These are phyloP conservation scores for Zaprionus obscuricornis DNA, from an alignment of 2,888 invertebrate species.

Conservation along the genomic window DNA sequence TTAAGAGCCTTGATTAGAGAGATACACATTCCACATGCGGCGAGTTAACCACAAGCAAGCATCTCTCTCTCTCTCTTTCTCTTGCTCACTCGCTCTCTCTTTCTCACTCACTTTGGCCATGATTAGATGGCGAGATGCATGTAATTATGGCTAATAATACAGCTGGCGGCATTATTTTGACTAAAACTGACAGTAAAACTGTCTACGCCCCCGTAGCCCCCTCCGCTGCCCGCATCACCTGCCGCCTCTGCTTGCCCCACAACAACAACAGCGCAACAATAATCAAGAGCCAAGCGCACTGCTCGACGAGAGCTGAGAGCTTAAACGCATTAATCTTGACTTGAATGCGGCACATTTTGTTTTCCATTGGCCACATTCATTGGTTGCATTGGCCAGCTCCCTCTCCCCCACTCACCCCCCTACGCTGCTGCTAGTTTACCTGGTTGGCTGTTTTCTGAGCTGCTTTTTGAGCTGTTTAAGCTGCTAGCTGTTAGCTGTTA, in stretches of 20 bases:
- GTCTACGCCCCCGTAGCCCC: conserved; percentile 59
- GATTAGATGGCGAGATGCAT: conserved; percentile 64
- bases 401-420: neutral
- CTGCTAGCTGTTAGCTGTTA: conserved; percentile 16
- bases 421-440: no score
- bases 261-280: conserved; percentile 7
- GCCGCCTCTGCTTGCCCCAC: conserved; percentile 18
- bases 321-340: conserved; percentile 75
- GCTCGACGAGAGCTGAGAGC: conserved; percentile 43
- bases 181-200: conserved; percentile 71
- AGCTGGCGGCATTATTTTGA: conserved; percentile 67
- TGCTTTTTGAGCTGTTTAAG: neutral
- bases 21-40: conserved; percentile 36
- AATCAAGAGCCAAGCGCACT: conserved; percentile 30
- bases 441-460: conserved; percentile 23
- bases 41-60: no score
- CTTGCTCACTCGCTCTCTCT: no score
- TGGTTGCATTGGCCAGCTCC: conserved; percentile 15
- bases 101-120: no score
- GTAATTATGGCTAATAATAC: conserved; percentile 78
- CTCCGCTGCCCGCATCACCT: conserved; percentile 14
- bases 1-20: conserved; percentile 51
- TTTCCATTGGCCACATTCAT: conserved; percentile 58
- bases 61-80: no score
- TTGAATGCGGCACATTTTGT: conserved; percentile 48